These are phyloP conservation scores for Theretra japonica DNA, from an alignment of 2,888 invertebrate genomes.

Conservation along the genomic window DNA sequence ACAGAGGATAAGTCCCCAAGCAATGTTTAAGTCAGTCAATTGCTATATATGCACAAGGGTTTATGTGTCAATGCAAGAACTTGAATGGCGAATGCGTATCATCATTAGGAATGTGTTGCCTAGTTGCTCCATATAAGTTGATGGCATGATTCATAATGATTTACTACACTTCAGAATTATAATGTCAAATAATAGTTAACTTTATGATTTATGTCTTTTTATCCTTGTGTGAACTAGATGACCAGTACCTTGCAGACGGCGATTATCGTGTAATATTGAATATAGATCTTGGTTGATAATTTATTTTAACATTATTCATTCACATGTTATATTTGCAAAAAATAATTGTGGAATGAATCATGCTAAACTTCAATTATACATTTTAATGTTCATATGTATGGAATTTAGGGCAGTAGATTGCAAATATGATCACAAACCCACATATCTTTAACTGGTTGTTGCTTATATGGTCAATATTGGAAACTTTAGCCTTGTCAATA, in stretches of 20 bases:
- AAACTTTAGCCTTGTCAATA: not conserved
- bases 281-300: too few species aligned
- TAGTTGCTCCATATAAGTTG: not conserved
- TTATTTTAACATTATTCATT: too few species aligned
- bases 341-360: too few species aligned
- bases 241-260: too few species aligned
- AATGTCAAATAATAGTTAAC: not conserved
- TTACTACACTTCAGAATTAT: not conserved
- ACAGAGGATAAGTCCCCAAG: not conserved
- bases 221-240: too few species aligned
- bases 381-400: too few species aligned
- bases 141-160: not conserved
- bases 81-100: not conserved
- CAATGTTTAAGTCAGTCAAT: not conserved
- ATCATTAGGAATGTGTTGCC: not conserved
- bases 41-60: not conserved
- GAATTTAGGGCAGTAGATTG: not conserved
- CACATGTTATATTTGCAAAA: too few species aligned
- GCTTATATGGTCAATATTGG: conserved; percentile 2
- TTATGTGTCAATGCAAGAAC: not conserved
- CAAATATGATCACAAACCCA: not conserved
- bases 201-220: too few species aligned
- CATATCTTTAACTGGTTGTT: not conserved
- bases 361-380: too few species aligned
- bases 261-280: too few species aligned